Base-by-base conservation (phyloP, 2,797 vertebrate genomes). In the Protosalanx chinensis region DNA sequence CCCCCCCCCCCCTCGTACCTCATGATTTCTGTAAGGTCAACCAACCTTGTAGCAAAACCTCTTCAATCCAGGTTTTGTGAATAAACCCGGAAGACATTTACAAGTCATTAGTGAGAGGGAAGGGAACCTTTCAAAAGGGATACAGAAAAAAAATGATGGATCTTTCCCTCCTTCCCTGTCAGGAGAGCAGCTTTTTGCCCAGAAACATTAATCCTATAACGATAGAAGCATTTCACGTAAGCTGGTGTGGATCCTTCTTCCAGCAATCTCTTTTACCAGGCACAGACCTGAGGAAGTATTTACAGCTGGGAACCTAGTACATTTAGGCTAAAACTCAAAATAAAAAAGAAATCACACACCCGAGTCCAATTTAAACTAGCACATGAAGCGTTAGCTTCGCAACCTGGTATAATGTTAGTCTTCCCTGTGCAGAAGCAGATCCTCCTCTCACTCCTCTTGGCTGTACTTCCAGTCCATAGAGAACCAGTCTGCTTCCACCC, bases 81-180 rank as follows among this genome's bases (percentile, higher is more conserved):
- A 85, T 72, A 85, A 88, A 90, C 76, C 81, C 84, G 84, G 87
- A 91, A 88, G 86, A 88, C 83, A 23, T 72, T 71, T 72, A 53
- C 76, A 51, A 29, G 71, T 49, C 65, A 74, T 72, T 46, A 12
- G 41, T 46, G 41, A 12, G 37, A 46, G 41, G 41, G 13, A 13
- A 46, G 41, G 72, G 69, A 13, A 64, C 70, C 71, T 63, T 41
- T 70, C 18, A 33, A 69, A 59, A 67, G 63, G 77, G 51, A 1
- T 46, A 3, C 41, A 46, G 41, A 12, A 46, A 46, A 46, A 46
- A 46, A 46, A 12, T 2, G 2, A 41, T 12, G 37, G 37, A 1
- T 41, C 37, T 41, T 41, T 41, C 37, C 6, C 6, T 35, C 37
- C 3, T 41, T 41, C 37, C 37, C 37, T 3, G 8, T 41, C 37